These are phyloP conservation scores for Channa argus DNA, from an alignment of 2,113 vertebrate species.

Conservation along the genomic window DNA sequence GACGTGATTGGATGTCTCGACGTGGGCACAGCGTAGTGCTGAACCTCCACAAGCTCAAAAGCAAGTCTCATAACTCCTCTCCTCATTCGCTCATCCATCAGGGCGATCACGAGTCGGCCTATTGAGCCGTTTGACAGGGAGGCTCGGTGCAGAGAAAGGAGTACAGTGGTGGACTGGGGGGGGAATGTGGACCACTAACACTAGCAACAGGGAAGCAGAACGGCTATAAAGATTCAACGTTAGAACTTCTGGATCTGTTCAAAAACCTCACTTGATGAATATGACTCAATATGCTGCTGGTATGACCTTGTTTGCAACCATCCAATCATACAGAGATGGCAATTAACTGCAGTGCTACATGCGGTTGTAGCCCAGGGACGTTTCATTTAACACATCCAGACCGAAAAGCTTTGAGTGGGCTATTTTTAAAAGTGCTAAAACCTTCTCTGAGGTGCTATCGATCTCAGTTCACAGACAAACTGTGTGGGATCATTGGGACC, in stretches of 20 bases:
- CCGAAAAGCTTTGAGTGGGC: constrained; percentile 25
- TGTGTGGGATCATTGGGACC: constrained; percentile 44
- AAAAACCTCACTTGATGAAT: constrained; percentile 51
- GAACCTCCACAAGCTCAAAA: constrained; percentile 48
- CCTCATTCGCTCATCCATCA: constrained; percentile 71
- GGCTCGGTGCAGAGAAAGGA: constrained; percentile 31
- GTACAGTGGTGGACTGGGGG: constrained; percentile 20
- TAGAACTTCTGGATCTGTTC: constrained; percentile 49
- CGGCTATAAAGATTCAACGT: constrained; percentile 46
- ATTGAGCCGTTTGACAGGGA: constrained; percentile 66
- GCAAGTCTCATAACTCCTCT: constrained; percentile 53
- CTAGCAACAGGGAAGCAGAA: constrained; percentile 25
- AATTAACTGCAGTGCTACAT: constrained; percentile 49
- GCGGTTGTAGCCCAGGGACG: constrained; percentile 3
- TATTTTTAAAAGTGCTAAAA: constrained; percentile 66
- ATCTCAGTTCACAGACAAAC: constrained; percentile 54
- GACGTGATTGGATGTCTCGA: constrained; percentile 40
- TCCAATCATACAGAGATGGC: constrained; percentile 52
- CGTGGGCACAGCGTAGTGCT: constrained; percentile 44
- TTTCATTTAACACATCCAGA: constrained; percentile 45
- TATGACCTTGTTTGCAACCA: constrained; percentile 64
- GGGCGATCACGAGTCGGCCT: constrained; percentile 59
- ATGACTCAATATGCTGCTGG: constrained; percentile 40
- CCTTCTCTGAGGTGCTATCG: constrained; percentile 64
- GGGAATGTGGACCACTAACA: constrained; percentile 23